phyloP scores from a whole-genome alignment of 1,140 invertebrate genomes.

The Microplitis mediator region DNA sequence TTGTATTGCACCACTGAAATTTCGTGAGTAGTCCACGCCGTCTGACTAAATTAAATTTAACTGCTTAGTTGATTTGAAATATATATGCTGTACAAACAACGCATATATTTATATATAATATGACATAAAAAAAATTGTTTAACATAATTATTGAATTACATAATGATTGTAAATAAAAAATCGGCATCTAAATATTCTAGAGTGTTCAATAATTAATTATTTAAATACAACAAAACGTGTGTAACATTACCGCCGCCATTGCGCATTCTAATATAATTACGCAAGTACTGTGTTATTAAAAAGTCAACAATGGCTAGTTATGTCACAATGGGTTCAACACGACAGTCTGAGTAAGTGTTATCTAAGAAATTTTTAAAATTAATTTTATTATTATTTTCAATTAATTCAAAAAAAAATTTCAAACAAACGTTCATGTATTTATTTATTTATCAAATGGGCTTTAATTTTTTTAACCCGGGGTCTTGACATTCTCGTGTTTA shows the following conservation, averaged over 20 bases:
- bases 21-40: neutral
- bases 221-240: neutral
- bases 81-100: no score
- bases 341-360: conserved; percentile 58
- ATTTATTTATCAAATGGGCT: no score
- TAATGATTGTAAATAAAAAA: no score
- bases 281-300: neutral
- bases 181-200: neutral
- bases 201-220: neutral
- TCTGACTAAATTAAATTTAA: neutral
- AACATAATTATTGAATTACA: no score
- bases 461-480: no score
- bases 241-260: conserved; percentile 16
- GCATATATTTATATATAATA: no score
- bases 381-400: neutral
- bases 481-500: neutral
- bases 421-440: no score
- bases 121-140: no score
- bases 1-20: neutral
- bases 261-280: conserved; percentile 9
- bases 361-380: neutral
- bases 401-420: no score
- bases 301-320: conserved; percentile 51
- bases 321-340: conserved; percentile 49
- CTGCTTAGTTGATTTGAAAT: neutral